Evolutionary conservation across 2,797 vertebrate species (phyloP).

Genomic region (Sarcophilus harrisii): DNA sequence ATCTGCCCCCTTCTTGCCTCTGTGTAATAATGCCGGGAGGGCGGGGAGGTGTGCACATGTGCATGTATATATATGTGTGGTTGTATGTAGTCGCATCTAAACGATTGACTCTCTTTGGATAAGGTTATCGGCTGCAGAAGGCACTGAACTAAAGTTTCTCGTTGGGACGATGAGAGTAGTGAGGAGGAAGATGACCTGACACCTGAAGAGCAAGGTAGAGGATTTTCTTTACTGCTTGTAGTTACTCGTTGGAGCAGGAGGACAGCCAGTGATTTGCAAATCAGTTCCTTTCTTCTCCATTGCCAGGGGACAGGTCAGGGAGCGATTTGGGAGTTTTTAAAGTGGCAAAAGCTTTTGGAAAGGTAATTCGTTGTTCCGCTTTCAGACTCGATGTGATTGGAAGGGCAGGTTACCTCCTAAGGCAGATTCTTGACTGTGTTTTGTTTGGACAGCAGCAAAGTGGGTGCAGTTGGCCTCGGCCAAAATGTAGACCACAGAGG

Average conservation of each 20-base stretch:
- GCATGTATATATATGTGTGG: too few relatives aligned
- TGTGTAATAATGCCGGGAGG: too few relatives aligned
- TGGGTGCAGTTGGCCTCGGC: neutral
- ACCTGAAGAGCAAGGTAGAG: conserved; percentile 93
- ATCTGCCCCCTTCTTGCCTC: neutral
- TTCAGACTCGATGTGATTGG: neutral
- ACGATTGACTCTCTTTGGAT: neutral
- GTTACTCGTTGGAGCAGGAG: conserved; percentile 12
- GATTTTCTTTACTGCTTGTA: conserved; percentile 29
- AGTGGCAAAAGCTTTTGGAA: neutral
- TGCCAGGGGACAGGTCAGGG: neutral
- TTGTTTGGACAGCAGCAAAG: neutral
- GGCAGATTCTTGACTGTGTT: neutral
- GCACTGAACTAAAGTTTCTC: conserved; percentile 87
- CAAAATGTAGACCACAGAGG: neutral
- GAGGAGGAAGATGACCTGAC: conserved; percentile 95
- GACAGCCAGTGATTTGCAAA: conserved; percentile 29
- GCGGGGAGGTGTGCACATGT: too few relatives aligned
- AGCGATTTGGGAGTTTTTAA: neutral
- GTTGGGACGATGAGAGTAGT: conserved; percentile 89
- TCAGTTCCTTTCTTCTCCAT: neutral
- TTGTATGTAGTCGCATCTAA: neutral
- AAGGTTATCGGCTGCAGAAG: conserved; percentile 93
- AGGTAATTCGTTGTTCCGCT: neutral
- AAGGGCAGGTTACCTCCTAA: neutral